Evolutionary conservation across 2,113 vertebrate species (phyloP), one percentile per base, ranked within the genome.

Genomic region (Nyctereutes procyonoides): DNA sequence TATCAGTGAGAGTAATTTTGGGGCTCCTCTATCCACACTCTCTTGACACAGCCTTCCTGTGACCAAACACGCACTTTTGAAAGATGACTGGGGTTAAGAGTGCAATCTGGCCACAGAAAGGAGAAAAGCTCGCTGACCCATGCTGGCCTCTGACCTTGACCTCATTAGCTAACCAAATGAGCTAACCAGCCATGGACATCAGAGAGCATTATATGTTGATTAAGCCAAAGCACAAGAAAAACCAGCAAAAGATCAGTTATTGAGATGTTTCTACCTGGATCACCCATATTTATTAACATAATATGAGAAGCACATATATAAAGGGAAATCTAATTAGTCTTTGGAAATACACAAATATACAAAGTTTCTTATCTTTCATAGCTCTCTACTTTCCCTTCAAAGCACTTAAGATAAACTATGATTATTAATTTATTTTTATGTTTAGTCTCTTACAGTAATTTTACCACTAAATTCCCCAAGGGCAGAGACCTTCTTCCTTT

Each of bases 141-240:
- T 88, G 77, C 90, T 97, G 95, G 85, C 97, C 97, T 96, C 83
- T 97, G 91, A 94, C 96, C 84, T 88, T 97, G 97, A 98, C 96
- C 86, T 98, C 86, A 96, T 94, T 95, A 97, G 94, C 96, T 98
- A 96, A 97, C 81, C 87, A 96, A 97, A 97, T 97, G 93, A 92
- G 94, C 84, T 94, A 92, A 90, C 88, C 81, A 93, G 71, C 90
- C 88, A 82, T 28, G 56, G 76, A 95, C 89, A 95, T 96, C 71
- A 69, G 94, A 95, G 48, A 85, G 62, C 71, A 96, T 92, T 95
- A 93, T 60, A 35, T 87, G 85, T 81, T 93, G 93, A 90, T 97
- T 91, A 95, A 95, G 65, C 19, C 81, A 93, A 96, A 88, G 84
- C 63, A 93, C 73, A 89, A 88, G 69, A 95, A 96, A 48, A 90